Conservation (phyloP, 2,113 vertebrate genomes). For the Oryzias woworae region DNA sequence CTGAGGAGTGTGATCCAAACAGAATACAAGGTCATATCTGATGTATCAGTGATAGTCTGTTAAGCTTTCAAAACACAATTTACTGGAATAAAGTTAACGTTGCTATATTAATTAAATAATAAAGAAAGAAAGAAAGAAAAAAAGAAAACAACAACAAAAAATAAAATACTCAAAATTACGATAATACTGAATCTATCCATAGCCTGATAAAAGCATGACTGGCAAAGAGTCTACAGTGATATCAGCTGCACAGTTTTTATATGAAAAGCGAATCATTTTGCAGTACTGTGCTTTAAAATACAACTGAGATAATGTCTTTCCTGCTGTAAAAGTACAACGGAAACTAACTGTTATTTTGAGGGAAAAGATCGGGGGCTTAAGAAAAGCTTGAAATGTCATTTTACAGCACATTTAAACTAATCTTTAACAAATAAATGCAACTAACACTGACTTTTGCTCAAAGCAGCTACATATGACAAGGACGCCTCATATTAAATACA, state of each 20-base stretch:
- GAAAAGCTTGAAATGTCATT: background rate
- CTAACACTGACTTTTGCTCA: background rate
- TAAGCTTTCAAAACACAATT: too few relatives aligned
- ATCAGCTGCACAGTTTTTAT: background rate
- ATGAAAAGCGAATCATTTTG: background rate
- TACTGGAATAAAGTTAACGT: too few relatives aligned
- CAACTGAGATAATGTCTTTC: background rate
- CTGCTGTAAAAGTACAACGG: background rate
- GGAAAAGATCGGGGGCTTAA: background rate
- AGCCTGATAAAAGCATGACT: slow-evolving; percentile 2
- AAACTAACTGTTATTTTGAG: background rate
- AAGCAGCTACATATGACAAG: background rate
- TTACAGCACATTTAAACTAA: background rate
- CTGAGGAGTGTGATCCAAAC: too few relatives aligned
- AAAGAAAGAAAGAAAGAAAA: too few relatives aligned
- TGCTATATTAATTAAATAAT: too few relatives aligned
- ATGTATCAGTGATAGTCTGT: too few relatives aligned
- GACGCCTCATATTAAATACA: background rate
- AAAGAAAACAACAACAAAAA: too few relatives aligned
- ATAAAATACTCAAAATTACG: too few relatives aligned
- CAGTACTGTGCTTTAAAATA: background rate
- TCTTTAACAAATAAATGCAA: slow-evolving; percentile 5
- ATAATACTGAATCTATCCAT: background rate
- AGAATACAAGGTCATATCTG: too few relatives aligned
- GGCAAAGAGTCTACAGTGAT: background rate